Conservation (phyloP, 1,140 invertebrate species). For the Drosophila takahashii region DNA sequence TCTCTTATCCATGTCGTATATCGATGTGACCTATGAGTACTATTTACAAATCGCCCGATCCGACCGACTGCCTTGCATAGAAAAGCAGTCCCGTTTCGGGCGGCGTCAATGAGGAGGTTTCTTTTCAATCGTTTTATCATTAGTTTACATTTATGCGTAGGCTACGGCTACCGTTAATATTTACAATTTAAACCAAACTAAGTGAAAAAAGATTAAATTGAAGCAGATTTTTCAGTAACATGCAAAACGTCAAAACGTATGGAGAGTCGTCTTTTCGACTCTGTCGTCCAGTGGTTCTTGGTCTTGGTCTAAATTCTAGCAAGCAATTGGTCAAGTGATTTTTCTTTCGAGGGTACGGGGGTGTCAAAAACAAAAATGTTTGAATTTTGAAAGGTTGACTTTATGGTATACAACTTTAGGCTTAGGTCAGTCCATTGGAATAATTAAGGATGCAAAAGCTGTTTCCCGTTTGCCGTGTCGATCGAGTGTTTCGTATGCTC, state of each 20-base stretch:
- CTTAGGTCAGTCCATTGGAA: conserved; percentile 63
- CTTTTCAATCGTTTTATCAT: conserved; percentile 43
- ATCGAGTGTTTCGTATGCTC: background rate
- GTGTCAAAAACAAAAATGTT: conserved; percentile 17
- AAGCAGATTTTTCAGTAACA: conserved; percentile 83
- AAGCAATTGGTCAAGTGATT: conserved; percentile 47
- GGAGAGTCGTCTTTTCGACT: conserved; percentile 31
- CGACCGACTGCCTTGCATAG: conserved; percentile 61
- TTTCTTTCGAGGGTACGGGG: conserved; percentile 7
- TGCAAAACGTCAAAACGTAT: conserved; percentile 75
- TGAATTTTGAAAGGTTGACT: conserved; percentile 13
- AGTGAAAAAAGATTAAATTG: conserved; percentile 64
- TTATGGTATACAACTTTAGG: conserved; percentile 46
- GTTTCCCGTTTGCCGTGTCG: conserved; percentile 8
- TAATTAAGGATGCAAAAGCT: conserved; percentile 3
- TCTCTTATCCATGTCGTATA: conserved; percentile 60
- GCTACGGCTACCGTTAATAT: conserved; percentile 47
- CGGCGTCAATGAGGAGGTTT: conserved; percentile 78
- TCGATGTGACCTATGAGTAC: conserved; percentile 55
- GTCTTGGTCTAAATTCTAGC: conserved; percentile 37
- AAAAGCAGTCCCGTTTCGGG: conserved; percentile 42
- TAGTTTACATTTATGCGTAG: conserved; percentile 44
- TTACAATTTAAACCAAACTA: conserved; percentile 72
- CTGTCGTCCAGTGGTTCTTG: conserved; percentile 52
- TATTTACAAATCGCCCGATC: conserved; percentile 72